Percentiles rank a stretch among this genome's conserved stretches.
phyloP scores from a whole-genome alignment of 2,113 vertebrate genomes.

The Apodemus sylvaticus region DNA sequence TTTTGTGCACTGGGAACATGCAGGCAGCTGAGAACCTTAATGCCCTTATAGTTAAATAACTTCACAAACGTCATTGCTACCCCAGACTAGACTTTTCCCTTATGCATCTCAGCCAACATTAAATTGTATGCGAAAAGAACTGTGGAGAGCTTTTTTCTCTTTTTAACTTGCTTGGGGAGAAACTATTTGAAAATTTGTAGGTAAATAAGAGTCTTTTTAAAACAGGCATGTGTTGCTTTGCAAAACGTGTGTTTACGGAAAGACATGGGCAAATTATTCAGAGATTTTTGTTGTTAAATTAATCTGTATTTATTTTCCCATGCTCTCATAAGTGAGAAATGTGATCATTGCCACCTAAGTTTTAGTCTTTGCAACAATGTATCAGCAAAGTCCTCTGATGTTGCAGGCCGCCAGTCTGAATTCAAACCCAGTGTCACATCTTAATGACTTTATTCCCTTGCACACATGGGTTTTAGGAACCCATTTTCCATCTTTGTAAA shows the following conservation, averaged over 20 bases:
- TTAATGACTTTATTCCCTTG: background rate
- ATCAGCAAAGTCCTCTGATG: background rate
- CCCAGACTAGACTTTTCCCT: background rate
- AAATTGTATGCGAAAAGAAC: constrained; percentile 29
- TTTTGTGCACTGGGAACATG: constrained; percentile 25
- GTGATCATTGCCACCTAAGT: background rate
- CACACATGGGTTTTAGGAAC: background rate
- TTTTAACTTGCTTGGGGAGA: constrained; percentile 37
- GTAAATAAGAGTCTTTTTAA: constrained; percentile 18
- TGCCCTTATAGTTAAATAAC: constrained; percentile 47
- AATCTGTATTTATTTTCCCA: background rate
- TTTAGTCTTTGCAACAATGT: background rate
- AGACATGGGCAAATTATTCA: background rate
- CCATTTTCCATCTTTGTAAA: background rate
- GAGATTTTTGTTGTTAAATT: background rate
- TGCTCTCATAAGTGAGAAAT: background rate
- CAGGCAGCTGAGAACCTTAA: constrained; percentile 35
- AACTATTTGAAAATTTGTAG: background rate
- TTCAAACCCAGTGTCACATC: background rate
- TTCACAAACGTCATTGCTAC: background rate
- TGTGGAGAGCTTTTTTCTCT: background rate
- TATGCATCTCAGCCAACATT: background rate
- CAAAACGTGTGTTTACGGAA: constrained; percentile 36
- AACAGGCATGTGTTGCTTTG: background rate
- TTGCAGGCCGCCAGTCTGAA: background rate